Conservation (phyloP, 2,888 invertebrate genomes). For the Mesochorus sp. region DNA sequence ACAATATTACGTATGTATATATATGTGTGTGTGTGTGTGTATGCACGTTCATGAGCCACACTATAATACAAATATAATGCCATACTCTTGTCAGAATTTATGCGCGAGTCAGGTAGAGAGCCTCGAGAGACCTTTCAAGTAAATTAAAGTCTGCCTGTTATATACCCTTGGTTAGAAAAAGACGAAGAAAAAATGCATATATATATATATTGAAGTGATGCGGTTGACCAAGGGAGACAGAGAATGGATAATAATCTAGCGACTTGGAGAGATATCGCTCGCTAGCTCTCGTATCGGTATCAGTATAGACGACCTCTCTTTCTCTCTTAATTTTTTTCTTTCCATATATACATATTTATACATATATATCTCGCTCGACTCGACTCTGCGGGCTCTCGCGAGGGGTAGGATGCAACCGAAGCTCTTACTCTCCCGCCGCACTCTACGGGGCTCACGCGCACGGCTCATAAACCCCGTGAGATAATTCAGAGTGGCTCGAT, state of each 20-base stretch:
- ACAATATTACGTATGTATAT: no score
- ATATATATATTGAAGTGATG: conserved; percentile 25
- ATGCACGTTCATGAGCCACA: conserved; percentile 19
- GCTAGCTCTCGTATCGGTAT: conserved; percentile 30
- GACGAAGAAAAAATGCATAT: background rate
- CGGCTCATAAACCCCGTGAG: conserved; percentile 62
- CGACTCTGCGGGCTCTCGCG: conserved; percentile 12
- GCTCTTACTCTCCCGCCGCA: background rate
- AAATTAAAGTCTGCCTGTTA: conserved; percentile 51
- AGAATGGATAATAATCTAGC: conserved; percentile 53
- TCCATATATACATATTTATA: background rate
- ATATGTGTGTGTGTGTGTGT: background rate
- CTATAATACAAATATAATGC: conserved; percentile 53
- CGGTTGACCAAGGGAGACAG: conserved; percentile 41
- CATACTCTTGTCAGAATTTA: conserved; percentile 52
- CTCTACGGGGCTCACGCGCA: conserved; percentile 55
- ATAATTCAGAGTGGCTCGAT: conserved; percentile 69
- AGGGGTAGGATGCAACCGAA: conserved; percentile 28
- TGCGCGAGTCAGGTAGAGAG: conserved; percentile 47
- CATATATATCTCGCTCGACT: background rate
- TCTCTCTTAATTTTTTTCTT: background rate
- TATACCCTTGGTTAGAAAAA: conserved; percentile 27
- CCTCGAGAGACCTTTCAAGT: conserved; percentile 43
- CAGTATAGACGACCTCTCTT: background rate
- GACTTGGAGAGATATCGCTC: conserved; percentile 52